Evolutionary conservation across 1,140 invertebrate species (phyloP), one percentile per base, ranked within the genome.

Genomic region (Argopecten irradians): DNA sequence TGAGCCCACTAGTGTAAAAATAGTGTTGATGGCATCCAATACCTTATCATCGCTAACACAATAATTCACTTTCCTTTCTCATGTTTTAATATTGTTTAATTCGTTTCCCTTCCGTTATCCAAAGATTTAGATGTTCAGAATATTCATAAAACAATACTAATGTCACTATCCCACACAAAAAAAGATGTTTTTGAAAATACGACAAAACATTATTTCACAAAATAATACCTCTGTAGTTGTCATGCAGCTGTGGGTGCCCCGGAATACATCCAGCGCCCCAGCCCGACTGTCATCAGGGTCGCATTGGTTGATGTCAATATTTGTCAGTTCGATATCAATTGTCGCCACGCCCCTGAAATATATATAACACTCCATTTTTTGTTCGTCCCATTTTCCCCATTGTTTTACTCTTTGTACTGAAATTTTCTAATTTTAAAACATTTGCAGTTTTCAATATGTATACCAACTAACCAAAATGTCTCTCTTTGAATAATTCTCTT

Each of bases 301-400:
- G 94, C 98, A 98, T 93, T 98, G 98, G 95, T 98, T 98, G 88
- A 98, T 97, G 93, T 98, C 97, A 92, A 98, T 95, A 84, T 96
- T 96, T 82, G 97, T 97, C 92, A 98, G 96, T 95, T 98, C 97
- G 91, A 98, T 97, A 95, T 98, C 98, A 85, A 98, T 96, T 89
- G 97, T 98, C 43, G 98, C 96, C 93, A 98, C 97, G 86, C 97
- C 97, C 36, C 94, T 95, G 88, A 46, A 90, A 91, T 14, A 87
- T n/a, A 88, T 82, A 89, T 35, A 86, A 83, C 33, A 33, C 19
- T 28, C 33, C n/a, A n/a, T n/a, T n/a, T n/a, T n/a, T n/a, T n/a
- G n/a, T 14, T n/a, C n/a, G n/a, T n/a, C n/a, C n/a, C n/a, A n/a
- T n/a, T n/a, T n/a, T n/a, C n/a, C n/a, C n/a, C n/a, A n/a, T n/a